Base-by-base conservation (phyloP, 2,113 vertebrate genomes). In the Clarias macrocephalus region DNA sequence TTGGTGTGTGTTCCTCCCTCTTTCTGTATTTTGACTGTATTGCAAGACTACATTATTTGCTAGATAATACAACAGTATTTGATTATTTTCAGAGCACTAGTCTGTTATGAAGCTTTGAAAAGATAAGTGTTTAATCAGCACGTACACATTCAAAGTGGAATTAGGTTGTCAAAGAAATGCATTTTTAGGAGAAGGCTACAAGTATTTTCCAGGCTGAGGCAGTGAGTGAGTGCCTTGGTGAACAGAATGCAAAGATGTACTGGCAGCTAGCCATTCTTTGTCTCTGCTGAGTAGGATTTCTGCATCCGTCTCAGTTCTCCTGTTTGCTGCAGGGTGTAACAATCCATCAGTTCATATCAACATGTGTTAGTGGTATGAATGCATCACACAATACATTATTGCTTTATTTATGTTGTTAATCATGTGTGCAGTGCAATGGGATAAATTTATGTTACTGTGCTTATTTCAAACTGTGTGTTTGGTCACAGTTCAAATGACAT, bases 241-340 rank as follows among this genome's bases (percentile, higher is more conserved):
- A 86, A 88, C 86, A 86, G 89, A 88, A 89, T 88, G 75, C 89
- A 89, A 88, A 89, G 80, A 88, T 86, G 80, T 79, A 77, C 88
- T 89, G 89, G 88, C 88, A 83, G 72, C 80, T 83, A 37, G 81
- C 85, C 89, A 84, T 83, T 80, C 79, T 88, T 90, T 88, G 89
- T 88, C 82, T 85, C 77, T 59, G 85, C 83, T 76, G 77, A 89
- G 66, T 62, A 77, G 89, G 83, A 73, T 87, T 87, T 85, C 83
- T 83, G 83, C 83, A 85, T 87, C 88, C 80, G 21, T 85, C 33
- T 48, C 66, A 37, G 11, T 80, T 84, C 81, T 63, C 68, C 52
- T 75, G 87, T 13, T 79, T 83, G 52, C 18, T 63, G 73, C 16
- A 84, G 66, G 62, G 76, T 73, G 25, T 33, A 62, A 80, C 81